Evolutionary conservation across 2,888 invertebrate genomes (phyloP), one percentile per base, ranked within the genome.

Genomic region (Rhimphoctona megacephalus): DNA sequence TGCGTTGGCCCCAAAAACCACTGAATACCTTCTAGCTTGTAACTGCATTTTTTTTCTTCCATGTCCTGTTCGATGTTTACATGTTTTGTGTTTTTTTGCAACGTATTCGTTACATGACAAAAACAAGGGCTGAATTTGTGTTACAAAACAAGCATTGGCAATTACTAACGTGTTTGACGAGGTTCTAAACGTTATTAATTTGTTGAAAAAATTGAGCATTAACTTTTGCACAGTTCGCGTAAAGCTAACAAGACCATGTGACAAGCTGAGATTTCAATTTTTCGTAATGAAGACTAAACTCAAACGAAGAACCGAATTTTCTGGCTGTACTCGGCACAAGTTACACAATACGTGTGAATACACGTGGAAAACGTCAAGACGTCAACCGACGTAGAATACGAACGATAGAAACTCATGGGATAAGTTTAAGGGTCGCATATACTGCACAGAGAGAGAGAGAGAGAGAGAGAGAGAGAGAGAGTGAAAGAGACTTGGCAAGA

Each of bases 371-470:
- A 79, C 49, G 57, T 49, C 43, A 69, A 61, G 46, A 43, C 70
- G 25, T 43, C 43, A 8, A 72, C 61, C n/a, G 67, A 57, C n/a
- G 30, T 54, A 49, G 64, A 25, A 73, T 72, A 67, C 36, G 25
- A 91, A 90, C 90, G 83, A 89, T 86, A 86, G 90, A 92, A 94
- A 94, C 92, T 94, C 93, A 92, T 91, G 90, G 90, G 91, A 90
- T 89, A 93, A 94, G 90, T 94, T 93, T 90, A 90, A 90, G 91
- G 89, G 89, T 89, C 86, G 86, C 85, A 66, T 64, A 66, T 36
- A 43, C 33, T 72, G 25, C 66, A 49, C 33, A 67, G 25, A 67
- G 46, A 52, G 52, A n/a, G 61, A 70, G 57, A 22, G 36, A 52
- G 52, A 43, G 79, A 81, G 77, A 76, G 69, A 74, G 67, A 70